phyloP scores from a whole-genome alignment of 2,888 invertebrate genomes.

The Noctua pronuba region DNA sequence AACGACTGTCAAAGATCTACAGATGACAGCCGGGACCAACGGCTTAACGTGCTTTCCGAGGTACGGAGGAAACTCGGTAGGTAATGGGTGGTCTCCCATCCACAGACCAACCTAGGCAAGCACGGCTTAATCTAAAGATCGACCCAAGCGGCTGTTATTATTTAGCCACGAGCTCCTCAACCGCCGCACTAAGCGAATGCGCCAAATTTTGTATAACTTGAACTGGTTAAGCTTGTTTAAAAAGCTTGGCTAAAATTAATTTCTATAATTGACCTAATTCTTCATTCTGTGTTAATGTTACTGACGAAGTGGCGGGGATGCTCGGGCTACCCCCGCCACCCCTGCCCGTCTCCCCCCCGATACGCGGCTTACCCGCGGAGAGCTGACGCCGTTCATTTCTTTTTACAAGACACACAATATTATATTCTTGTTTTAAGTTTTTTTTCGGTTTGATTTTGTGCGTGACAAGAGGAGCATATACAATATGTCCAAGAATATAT shows the following conservation, averaged over 20 bases:
- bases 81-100: no score
- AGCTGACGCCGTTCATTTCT: neutral
- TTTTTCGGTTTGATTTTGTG: neutral
- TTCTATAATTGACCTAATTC: neutral
- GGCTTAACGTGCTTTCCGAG: no score
- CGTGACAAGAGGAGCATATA: no score
- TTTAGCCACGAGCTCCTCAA: no score
- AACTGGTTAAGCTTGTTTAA: neutral
- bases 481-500: no score
- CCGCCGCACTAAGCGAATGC: neutral
- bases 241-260: neutral
- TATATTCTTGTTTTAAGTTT: neutral
- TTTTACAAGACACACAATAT: neutral
- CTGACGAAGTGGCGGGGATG: neutral
- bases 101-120: no score
- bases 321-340: neutral
- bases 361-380: neutral
- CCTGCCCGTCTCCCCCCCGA: neutral
- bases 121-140: no score
- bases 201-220: neutral
- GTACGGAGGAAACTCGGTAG: no score
- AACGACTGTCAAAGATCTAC: no score
- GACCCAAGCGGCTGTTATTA: no score
- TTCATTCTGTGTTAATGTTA: neutral
- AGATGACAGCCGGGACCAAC: no score